Evolutionary conservation across 2,113 vertebrate species (phyloP).

Genomic region (Leptocoma aspasia): DNA sequence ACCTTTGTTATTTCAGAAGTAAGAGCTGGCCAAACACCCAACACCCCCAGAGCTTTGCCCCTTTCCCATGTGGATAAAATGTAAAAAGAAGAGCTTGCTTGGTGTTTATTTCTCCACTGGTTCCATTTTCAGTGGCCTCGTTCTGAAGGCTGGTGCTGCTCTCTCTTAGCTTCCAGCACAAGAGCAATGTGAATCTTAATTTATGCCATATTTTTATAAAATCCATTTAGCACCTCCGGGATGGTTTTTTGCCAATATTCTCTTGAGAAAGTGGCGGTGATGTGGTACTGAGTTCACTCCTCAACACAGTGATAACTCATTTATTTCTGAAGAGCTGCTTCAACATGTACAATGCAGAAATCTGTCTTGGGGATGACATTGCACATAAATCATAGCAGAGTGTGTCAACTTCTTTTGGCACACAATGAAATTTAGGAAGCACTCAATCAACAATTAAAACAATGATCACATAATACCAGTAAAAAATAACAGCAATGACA

Average conservation of each 20-base stretch:
- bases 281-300: not conserved
- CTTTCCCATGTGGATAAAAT: not conserved
- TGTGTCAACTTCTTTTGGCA: not conserved
- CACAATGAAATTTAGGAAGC: not conserved
- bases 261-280: not conserved
- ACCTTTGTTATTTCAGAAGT: not conserved
- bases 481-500: conserved; percentile 4
- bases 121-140: not conserved
- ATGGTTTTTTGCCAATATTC: not conserved
- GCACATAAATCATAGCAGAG: conserved; percentile 3
- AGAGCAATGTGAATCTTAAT: not conserved
- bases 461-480: conserved; percentile 5
- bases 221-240: not conserved
- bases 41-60: not conserved
- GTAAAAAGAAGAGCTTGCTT: not conserved
- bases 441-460: conserved; percentile 30
- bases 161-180: not conserved
- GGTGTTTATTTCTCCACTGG: not conserved
- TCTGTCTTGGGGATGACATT: not conserved
- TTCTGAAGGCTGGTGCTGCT: not conserved
- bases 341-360: not conserved
- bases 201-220: conserved; percentile 2
- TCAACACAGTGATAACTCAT: not conserved
- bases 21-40: not conserved
- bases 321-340: conserved; percentile 31